Base-by-base conservation (phyloP, 2,888 invertebrate species). In the Caenorhabditis macrosperma region DNA sequence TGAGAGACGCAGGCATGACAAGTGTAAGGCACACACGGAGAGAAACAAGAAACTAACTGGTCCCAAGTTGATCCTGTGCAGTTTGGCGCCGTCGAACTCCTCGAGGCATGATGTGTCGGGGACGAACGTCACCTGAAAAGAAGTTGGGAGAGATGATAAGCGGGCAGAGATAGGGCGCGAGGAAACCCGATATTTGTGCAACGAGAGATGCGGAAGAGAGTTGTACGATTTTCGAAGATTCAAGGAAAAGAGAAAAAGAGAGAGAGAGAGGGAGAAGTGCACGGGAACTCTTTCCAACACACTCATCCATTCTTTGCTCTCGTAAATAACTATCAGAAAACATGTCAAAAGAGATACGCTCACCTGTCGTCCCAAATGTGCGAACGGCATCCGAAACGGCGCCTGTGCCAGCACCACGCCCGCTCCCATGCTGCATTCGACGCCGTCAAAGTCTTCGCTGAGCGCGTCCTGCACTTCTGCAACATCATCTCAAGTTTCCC, bases 351-450 rank as follows among this genome's bases (percentile, higher is more conserved):
- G 4, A 6, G 6, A 9, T 33, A 26, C 30, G 30, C 15, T 30
- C 46, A 86, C 84, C 78, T 86, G 83, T 50, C 82, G 48, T 48
- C 87, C 87, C 22, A 87, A 59, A 64, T 85, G 80, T 1, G 78
- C 48, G 38, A 87, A 83, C 10, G 85, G 69, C 61, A 83, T 77
- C 59, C 78, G 52, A 66, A 86, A 88, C 2, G 88, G 88, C 15
- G 75, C 63, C 30, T 79, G 78, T 10, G 85, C 80, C 17, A 88
- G 72, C 30, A 85, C 86, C n/a, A 87, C 87, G 20, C 88, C 87
- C 0, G 85, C 75, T 6, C 82, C 85, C 81, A 87, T 81, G 57
- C 82, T 83, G 66, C 87, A 87, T 33, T 87, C 88, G 24, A 88
- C 84, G 6, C 82, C 83, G 22, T 84, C 84, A 64, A 87, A 86